Evolutionary conservation across 2,797 vertebrate genomes (phyloP).

Genomic region (Anisognathus igniventris): DNA sequence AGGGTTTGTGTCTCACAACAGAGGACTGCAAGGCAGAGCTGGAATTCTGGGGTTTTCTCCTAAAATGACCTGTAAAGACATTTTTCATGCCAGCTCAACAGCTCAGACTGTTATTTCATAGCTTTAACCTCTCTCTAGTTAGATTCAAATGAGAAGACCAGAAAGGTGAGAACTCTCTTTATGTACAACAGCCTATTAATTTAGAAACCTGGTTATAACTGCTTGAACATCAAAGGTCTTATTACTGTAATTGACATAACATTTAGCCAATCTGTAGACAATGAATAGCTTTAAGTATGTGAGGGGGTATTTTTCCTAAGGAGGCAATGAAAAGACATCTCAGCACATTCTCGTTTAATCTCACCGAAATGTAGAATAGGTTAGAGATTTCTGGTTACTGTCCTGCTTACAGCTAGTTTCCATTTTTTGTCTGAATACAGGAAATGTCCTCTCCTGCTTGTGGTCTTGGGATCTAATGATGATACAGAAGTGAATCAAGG

Average conservation of each 20-base stretch:
- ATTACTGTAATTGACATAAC: not conserved
- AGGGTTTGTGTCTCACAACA: not conserved
- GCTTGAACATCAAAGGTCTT: not conserved
- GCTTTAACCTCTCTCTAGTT: not conserved
- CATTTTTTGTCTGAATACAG: not conserved
- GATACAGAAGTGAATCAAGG: not conserved
- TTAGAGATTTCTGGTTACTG: not conserved
- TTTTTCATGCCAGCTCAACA: not conserved
- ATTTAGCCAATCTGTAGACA: not conserved
- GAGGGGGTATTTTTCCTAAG: not conserved
- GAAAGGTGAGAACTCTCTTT: not conserved
- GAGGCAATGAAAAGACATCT: not conserved
- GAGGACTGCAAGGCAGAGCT: not conserved
- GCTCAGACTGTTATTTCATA: not conserved
- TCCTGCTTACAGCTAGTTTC: not conserved
- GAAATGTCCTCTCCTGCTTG: not conserved
- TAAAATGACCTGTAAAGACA: not conserved
- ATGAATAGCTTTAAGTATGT: not conserved
- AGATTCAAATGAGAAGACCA: not conserved
- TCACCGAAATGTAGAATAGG: not conserved
- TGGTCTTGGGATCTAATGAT: not conserved
- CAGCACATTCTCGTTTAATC: not conserved
- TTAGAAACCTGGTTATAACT: not conserved
- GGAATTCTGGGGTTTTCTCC: not conserved
- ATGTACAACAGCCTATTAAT: not conserved